Base-by-base conservation (phyloP, 2,797 vertebrate genomes). In the Eutrigla gurnardus region DNA sequence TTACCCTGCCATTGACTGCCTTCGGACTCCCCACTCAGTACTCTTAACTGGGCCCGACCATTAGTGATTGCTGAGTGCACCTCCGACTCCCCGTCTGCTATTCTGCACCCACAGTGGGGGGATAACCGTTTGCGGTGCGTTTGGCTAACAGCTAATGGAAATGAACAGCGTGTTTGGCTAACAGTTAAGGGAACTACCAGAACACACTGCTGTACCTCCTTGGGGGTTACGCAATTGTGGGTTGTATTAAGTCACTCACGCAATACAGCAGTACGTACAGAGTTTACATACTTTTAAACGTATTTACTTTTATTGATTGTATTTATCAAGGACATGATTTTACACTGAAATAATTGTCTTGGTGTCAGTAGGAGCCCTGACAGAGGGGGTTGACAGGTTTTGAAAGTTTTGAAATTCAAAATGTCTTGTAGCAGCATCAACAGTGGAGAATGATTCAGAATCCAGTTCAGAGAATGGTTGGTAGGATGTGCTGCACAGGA, bases 401-500 rank as follows among this genome's bases (percentile, higher is more conserved):
- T 25, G 25, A 25, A 25, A 25, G 57, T 40, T 18, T 11, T n/a
- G 37, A 57, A 43, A 43, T 61, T 42, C 25, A 35, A 35, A 35
- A 46, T 46, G 14, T 36, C 14, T 39, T 42, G 25, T 52, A 57
- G 57, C 57, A 53, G 42, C 60, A 49, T 12, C 43, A 52, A 63
- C 37, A 52, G 4, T 2, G 32, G 2, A 15, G 53, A 57, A 64
- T 69, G 32, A 59, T 14, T 14, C 39, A 63, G 36, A 53, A 65
- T 52, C 53, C 25, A 25, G 25, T 25, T 25, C 25, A 42, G 43
- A 33, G 8, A 12, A 6, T 54, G 32, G 35, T 32, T 6, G 7
- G 39, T 58, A n/a, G 17, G 55, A 58, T 40, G 17, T 59, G n/a
- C 36, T 40, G 40, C n/a, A 42, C 11, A 40, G 57, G 57, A 25